These are phyloP conservation scores for Bacillus rossius DNA, from an alignment of 1,140 invertebrate genomes.

Conservation along the genomic window DNA sequence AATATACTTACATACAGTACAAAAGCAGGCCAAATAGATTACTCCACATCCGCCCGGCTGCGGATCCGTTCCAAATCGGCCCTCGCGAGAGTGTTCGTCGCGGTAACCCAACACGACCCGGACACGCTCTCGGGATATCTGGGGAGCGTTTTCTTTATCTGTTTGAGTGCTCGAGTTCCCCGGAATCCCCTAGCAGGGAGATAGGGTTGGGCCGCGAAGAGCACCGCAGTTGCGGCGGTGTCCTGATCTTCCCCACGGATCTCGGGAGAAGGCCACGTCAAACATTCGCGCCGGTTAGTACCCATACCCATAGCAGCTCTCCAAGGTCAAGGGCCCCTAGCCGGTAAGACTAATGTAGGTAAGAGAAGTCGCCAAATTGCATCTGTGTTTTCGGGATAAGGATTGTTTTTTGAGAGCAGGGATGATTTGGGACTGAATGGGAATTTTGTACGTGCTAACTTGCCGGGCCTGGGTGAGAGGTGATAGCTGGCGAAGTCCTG, in stretches of 20 bases:
- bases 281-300: conserved; percentile 52
- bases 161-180: conserved; percentile 63
- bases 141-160: conserved; percentile 74
- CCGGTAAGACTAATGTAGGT: conserved; percentile 85
- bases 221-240: conserved; percentile 63
- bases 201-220: conserved; percentile 63
- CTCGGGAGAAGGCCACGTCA: conserved; percentile 63
- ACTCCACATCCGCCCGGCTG: too few relatives aligned
- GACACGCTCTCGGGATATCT: conserved; percentile 64
- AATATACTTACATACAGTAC: too few relatives aligned
- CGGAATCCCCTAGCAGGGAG: conserved; percentile 67
- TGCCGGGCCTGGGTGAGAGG: conserved; percentile 38
- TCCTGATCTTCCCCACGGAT: conserved; percentile 59
- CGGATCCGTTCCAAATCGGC: conserved; percentile 58
- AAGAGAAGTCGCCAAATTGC: conserved; percentile 80
- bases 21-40: too few relatives aligned
- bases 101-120: conserved; percentile 60
- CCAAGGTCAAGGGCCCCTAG: conserved; percentile 86
- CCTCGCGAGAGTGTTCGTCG: conserved; percentile 45
- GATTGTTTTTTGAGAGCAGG: conserved; percentile 42
- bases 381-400: conserved; percentile 78
- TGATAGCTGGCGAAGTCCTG: conserved; percentile 13
- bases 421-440: conserved; percentile 48
- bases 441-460: conserved; percentile 37
- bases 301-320: conserved; percentile 82